A percentile compares a stretch with the other conserved stretches of the same genome.
Evolutionary conservation across 2,888 invertebrate genomes (phyloP).

Genomic region (Nebria salina): DNA sequence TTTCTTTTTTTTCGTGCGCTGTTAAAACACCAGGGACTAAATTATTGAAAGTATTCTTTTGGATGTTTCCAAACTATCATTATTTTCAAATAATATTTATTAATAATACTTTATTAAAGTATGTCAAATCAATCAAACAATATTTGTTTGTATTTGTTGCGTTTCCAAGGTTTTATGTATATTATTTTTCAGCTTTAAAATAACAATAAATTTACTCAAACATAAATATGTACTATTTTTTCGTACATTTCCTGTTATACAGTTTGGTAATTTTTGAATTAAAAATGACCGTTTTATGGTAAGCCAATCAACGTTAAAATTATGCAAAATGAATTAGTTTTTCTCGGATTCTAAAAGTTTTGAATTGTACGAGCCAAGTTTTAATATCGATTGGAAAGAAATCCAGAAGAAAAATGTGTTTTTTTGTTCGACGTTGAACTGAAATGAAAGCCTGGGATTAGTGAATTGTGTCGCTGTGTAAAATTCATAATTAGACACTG

Average conservation of each 20-base stretch:
- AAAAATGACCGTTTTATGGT: conserved; percentile 14
- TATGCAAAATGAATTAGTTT: conserved; percentile 38
- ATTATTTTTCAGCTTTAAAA: conserved; percentile 19
- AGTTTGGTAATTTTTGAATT: not conserved
- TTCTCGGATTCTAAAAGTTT: conserved; percentile 22
- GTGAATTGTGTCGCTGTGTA: not conserved
- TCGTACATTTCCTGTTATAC: not conserved
- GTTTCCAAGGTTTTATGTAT: not conserved
- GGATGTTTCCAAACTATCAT: too few relatives aligned
- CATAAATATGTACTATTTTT: too few relatives aligned
- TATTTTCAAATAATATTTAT: too few relatives aligned
- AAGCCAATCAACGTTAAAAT: conserved; percentile 28
- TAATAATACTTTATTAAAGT: too few relatives aligned
- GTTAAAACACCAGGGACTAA: too few relatives aligned
- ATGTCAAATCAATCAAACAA: too few relatives aligned
- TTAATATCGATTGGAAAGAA: conserved; percentile 25
- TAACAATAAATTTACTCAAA: not conserved
- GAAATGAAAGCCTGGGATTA: not conserved
- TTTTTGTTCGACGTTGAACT: not conserved
- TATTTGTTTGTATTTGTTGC: too few relatives aligned
- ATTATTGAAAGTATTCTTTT: too few relatives aligned
- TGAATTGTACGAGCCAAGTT: conserved; percentile 36
- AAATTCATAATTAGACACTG: not conserved
- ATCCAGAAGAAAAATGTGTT: not conserved
- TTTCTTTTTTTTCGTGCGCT: not conserved